A percentile compares a stretch with the other conserved stretches of the same genome.
phyloP scores from a whole-genome alignment of 1,140 invertebrate genomes.

The Pseudomyrmex cubaensis region DNA sequence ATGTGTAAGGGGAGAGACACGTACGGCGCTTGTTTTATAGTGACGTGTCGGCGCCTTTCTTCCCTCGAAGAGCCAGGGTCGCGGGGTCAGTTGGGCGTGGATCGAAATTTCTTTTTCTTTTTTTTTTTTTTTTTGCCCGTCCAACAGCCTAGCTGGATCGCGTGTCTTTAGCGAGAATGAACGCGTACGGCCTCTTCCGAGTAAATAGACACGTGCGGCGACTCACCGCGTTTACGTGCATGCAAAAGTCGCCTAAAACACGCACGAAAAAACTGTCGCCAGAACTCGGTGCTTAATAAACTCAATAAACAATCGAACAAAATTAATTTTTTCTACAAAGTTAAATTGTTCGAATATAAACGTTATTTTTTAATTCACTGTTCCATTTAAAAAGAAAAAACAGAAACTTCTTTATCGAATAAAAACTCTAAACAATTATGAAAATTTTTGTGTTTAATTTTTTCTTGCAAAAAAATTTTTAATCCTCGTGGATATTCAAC shows the following conservation, averaged over 20 bases:
- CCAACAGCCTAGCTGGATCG: conserved; percentile 42
- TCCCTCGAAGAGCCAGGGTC: conserved; percentile 12
- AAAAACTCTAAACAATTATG: neutral
- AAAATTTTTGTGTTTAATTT: neutral
- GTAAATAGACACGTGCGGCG: neutral
- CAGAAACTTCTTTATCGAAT: neutral
- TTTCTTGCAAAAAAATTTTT: neutral
- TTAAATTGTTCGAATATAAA: too few relatives aligned
- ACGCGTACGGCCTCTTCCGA: conserved; percentile 39
- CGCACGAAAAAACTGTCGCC: conserved; percentile 14
- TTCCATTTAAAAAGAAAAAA: neutral
- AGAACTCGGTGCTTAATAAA: neutral
- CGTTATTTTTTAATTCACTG: neutral
- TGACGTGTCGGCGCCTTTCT: conserved; percentile 74
- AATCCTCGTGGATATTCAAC: neutral
- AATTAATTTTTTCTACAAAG: neutral
- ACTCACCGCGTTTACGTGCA: conserved; percentile 31
- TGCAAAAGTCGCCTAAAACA: conserved; percentile 18
- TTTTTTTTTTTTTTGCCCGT: conserved; percentile 54
- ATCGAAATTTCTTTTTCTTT: conserved; percentile 58
- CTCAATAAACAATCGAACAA: neutral
- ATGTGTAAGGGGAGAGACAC: neutral
- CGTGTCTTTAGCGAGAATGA: conserved; percentile 50
- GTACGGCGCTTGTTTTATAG: conserved; percentile 71
- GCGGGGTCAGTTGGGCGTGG: neutral